Conservation (phyloP, 2,888 invertebrate genomes). For the Drosophila trichaetosa region DNA sequence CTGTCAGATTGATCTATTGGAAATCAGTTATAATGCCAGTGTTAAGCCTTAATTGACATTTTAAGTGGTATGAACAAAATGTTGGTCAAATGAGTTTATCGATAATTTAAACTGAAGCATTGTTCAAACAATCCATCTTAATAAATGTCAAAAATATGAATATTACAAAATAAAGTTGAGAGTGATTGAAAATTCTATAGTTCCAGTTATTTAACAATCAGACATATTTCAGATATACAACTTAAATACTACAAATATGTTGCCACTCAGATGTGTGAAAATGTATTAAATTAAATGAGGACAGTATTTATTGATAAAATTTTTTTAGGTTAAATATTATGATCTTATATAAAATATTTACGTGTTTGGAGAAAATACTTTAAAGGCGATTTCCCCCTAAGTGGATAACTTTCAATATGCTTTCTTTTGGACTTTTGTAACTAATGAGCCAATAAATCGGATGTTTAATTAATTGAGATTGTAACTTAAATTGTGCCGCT, state of each 20-base stretch:
- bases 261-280: background rate
- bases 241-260: background rate
- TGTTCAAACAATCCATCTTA: background rate
- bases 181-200: background rate
- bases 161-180: background rate
- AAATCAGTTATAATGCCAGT: conserved; percentile 6
- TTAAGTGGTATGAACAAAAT: background rate
- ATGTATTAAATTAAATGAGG: background rate
- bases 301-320: background rate
- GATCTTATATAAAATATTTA: background rate
- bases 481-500: conserved; percentile 38
- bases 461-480: conserved; percentile 48
- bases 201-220: background rate
- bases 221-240: background rate
- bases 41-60: conserved; percentile 30
- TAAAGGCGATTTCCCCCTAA: background rate
- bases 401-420: conserved; percentile 11
- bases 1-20: conserved; percentile 9
- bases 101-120: background rate
- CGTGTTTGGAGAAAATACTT: background rate
- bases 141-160: background rate
- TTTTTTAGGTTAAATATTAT: background rate
- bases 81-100: background rate
- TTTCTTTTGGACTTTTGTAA: background rate
- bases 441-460: conserved; percentile 27